Evolutionary conservation across 2,113 vertebrate genomes (phyloP), one percentile per base, ranked within the genome.

Genomic region (Tautogolabrus adspersus): DNA sequence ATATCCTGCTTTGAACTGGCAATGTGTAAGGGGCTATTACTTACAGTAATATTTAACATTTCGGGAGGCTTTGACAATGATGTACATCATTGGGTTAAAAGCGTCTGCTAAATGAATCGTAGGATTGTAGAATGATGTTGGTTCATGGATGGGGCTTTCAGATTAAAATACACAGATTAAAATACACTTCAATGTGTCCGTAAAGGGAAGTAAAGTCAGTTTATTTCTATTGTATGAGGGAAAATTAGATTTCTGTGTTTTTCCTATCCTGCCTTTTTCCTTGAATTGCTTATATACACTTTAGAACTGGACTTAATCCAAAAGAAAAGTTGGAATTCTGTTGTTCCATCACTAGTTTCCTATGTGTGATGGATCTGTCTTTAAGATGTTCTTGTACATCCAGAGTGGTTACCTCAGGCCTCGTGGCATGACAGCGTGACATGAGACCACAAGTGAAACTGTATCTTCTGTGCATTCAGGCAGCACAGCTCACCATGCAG

Each of bases 401-500:
- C 70, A 76, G 38, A 83, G 60, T 56, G 60, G 56, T 70, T 46
- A 72, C 68, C 65, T 66, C 77, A 84, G 72, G n/a, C 69, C 72
- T 57, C 46, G 46, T 69, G 79, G 47, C 66, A 61, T 73, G 66
- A 66, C 70, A 62, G 44, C 19, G 54, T 15, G 44, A 47, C 13
- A 5, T 87, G 66, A 82, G 61, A 67, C 71, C 23, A 52, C 47
- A 65, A 75, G 26, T 73, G 18, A 65, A 84, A 75, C 54, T 55
- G 21, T 22, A 34, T 64, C 64, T 9, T 61, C 51, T 18, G 61
- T 52, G 49, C 42, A 55, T 51, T 60, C 58, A 59, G 72, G 49
- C 70, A 26, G 37, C 44, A 21, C 10, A 49, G 19, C 40, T 42
- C 19, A 49, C 47, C 2, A 6, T 49, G 18, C 47, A 49, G 15